Base-by-base conservation (phyloP, 1,140 invertebrate genomes). In the Platyura marginata region DNA sequence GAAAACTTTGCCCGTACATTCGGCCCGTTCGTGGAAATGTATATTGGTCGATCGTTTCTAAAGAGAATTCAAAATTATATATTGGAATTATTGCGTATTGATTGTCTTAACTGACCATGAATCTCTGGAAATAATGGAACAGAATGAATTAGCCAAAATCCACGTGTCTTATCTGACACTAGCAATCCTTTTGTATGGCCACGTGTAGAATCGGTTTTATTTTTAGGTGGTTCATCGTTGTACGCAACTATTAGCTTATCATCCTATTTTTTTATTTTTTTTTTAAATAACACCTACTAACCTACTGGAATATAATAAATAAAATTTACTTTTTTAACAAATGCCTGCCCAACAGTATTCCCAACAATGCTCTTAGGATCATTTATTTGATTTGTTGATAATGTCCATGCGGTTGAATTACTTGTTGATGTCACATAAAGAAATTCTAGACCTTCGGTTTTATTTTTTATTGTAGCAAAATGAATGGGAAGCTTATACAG, bases 71-170 rank as follows among this genome's bases (percentile, higher is more conserved):
- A n/a, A 21, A n/a, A n/a, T n/a, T n/a, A n/a, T n/a, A n/a, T n/a
- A n/a, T 39, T 44, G 18, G 15, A 40, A 34, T 18, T 23, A 9
- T 23, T 29, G 13, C 13, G 6, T 8, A 29, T 29, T 29, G 13
- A 8, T 29, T 29, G 25, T 29, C 13, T 29, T 6, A 3, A 34
- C 32, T 34, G 11, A 34, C 19, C 10, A 3, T 8, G 50, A 8
- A 69, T 41, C 0, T 72, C 68, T 9, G 85, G 86, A 65, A 79
- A 95, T 49, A 75, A 70, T 1, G 91, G 91, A 10, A 91, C 82
- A 41, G 89, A 94, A 59, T 95, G 91, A 15, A 93, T 71, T 34
- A 95, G 53, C 89, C 90, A 95, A 50, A 92, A 74, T 3, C 88
- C 88, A 23, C 69, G 67, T 6, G 67, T 58, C 11, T 70, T 62